Percentiles rank a stretch among this genome's conserved stretches.
These are phyloP conservation scores for Eupithecia subumbrata DNA, from an alignment of 2,888 invertebrate genomes.

Conservation along the genomic window DNA sequence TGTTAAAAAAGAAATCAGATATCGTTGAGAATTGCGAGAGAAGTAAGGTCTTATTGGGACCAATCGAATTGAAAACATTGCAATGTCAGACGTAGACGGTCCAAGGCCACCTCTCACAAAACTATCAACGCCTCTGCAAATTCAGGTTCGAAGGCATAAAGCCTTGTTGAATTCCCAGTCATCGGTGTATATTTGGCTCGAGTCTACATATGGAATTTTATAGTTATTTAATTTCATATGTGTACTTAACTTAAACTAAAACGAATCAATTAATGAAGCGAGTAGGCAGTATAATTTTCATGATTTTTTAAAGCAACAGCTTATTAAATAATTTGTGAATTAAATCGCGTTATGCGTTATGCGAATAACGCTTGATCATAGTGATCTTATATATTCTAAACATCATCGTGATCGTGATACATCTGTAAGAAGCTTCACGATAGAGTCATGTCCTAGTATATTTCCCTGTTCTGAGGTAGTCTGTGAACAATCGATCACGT, in stretches of 20 bases:
- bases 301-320: not conserved
- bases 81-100: slow-evolving; percentile 68
- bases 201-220: slow-evolving; percentile 49
- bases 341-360: not conserved
- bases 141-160: slow-evolving; percentile 51
- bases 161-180: slow-evolving; percentile 53
- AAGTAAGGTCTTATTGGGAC: slow-evolving; percentile 58
- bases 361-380: no score
- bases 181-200: slow-evolving; percentile 53
- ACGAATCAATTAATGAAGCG: not conserved
- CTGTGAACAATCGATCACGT: slow-evolving; percentile 67
- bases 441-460: not conserved
- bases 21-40: slow-evolving; percentile 51
- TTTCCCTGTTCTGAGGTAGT: slow-evolving; percentile 16
- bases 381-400: no score
- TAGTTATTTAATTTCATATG: slow-evolving; percentile 17
- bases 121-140: slow-evolving; percentile 62
- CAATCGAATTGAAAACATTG: slow-evolving; percentile 65
- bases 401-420: no score
- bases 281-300: not conserved
- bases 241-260: not conserved
- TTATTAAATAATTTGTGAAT: not conserved
- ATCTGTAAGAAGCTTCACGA: slow-evolving; percentile 28
- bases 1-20: slow-evolving; percentile 29
- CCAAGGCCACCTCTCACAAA: slow-evolving; percentile 76